A percentile compares a stretch with the other conserved stretches of the same genome.
Conservation (phyloP, 2,888 invertebrate genomes). For the Tachystola acroxantha region DNA sequence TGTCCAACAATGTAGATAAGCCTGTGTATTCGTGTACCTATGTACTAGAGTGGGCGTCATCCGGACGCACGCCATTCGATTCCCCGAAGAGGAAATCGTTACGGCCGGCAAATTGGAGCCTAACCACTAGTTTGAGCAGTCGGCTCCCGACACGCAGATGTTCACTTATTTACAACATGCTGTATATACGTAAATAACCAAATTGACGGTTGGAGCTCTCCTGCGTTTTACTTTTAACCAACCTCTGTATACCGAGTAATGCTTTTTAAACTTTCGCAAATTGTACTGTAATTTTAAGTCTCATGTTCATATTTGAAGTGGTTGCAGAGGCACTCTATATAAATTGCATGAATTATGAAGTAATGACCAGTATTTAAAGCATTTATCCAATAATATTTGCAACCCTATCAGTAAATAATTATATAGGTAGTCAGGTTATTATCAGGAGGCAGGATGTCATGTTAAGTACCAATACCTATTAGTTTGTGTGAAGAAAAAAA, state of each 20-base stretch:
- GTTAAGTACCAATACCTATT: too few relatives aligned
- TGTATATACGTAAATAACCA: conserved; percentile 21
- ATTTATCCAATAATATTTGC: too few relatives aligned
- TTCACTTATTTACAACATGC: conserved; percentile 30
- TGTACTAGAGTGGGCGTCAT: conserved; percentile 47
- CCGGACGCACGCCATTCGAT: conserved; percentile 72
- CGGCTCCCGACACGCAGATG: conserved; percentile 57
- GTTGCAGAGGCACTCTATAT: too few relatives aligned
- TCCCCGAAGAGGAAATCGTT: conserved; percentile 77
- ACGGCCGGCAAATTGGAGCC: conserved; percentile 72
- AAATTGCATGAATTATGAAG: too few relatives aligned
- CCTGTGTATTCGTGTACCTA: conserved; percentile 18
- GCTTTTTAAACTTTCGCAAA: not conserved
- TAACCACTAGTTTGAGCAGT: conserved; percentile 64
- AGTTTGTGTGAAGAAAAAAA: too few relatives aligned
- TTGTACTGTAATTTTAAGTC: not conserved
- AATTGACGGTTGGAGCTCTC: conserved; percentile 23
- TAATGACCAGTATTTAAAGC: too few relatives aligned
- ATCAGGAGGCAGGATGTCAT: too few relatives aligned
- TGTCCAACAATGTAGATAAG: conserved; percentile 10
- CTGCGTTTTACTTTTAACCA: not conserved
- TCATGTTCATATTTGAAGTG: not conserved
- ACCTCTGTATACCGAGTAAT: not conserved
- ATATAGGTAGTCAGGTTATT: too few relatives aligned
- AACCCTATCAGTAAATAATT: too few relatives aligned